Evolutionary conservation across 2,113 vertebrate genomes (phyloP).

Genomic region (Xenotilapia caudafasciata): DNA sequence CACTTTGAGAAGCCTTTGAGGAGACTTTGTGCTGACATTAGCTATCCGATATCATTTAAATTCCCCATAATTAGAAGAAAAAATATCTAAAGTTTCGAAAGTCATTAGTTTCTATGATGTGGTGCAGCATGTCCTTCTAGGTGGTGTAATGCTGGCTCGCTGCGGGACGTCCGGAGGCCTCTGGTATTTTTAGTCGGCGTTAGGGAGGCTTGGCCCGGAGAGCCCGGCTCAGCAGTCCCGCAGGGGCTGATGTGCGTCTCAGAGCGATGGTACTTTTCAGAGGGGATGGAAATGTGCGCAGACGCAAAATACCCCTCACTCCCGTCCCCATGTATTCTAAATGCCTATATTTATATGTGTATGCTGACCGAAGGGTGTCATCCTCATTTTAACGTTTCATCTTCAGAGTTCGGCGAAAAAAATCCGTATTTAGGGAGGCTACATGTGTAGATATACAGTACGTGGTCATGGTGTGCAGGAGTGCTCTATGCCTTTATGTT

Average conservation of each 20-base stretch:
- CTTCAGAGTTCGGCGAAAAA: neutral
- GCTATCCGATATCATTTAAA: neutral
- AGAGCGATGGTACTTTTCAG: constrained; percentile 52
- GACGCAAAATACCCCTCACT: neutral
- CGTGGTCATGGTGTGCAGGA: neutral
- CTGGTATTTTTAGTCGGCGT: constrained; percentile 64
- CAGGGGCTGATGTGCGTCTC: constrained; percentile 31
- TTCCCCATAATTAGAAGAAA: neutral
- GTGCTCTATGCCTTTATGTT: neutral
- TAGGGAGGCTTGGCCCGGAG: constrained; percentile 32
- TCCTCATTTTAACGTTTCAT: neutral
- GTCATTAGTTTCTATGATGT: neutral
- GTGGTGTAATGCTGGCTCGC: neutral
- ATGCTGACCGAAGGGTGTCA: neutral
- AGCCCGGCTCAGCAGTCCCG: constrained; percentile 33
- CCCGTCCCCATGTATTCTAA: neutral
- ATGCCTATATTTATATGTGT: neutral
- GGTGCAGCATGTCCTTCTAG: neutral
- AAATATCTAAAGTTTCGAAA: neutral
- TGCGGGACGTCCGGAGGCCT: constrained; percentile 45
- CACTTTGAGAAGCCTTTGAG: neutral
- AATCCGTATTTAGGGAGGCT: neutral
- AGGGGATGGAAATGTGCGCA: constrained; percentile 44
- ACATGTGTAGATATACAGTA: neutral
- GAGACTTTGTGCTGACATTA: neutral